Evolutionary conservation across 1,140 invertebrate genomes (phyloP).

Genomic region (Asbolus verrucosus): DNA sequence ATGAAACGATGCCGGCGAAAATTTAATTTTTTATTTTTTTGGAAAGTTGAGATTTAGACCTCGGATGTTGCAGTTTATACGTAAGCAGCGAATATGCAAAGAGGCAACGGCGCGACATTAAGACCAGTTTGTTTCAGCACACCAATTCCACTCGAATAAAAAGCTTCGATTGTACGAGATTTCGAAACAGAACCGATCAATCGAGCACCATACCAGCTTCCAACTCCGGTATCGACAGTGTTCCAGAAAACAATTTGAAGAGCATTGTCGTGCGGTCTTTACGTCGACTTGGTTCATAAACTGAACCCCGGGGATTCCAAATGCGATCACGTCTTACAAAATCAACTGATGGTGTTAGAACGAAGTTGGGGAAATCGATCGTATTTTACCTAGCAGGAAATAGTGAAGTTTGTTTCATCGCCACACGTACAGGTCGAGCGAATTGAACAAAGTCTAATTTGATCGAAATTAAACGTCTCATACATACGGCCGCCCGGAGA

Average conservation of each 20-base stretch:
- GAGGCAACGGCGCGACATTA: slow-evolving; percentile 4
- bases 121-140: no score
- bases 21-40: slow-evolving; percentile 2
- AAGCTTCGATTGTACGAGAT: neutral
- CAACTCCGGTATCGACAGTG: no score
- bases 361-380: slow-evolving; percentile 48
- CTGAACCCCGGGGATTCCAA: slow-evolving; percentile 54
- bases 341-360: slow-evolving; percentile 55
- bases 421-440: neutral
- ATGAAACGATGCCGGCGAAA: neutral
- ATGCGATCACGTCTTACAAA: slow-evolving; percentile 57
- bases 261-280: slow-evolving; percentile 53
- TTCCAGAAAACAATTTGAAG: slow-evolving; percentile 52
- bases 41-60: no score
- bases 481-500: no score
- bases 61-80: no score
- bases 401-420: slow-evolving; percentile 20
- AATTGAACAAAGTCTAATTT: slow-evolving; percentile 13
- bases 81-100: neutral
- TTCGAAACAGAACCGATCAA: slow-evolving; percentile 36
- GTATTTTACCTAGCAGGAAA: slow-evolving; percentile 54
- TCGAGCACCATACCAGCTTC: slow-evolving; percentile 21
- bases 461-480: slow-evolving; percentile 14
- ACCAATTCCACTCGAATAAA: no score
- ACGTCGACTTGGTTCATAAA: slow-evolving; percentile 53